Percentiles rank a stretch among this genome's conserved stretches.
phyloP scores from a whole-genome alignment of 1,140 invertebrate genomes.

The Papilio helenus region DNA sequence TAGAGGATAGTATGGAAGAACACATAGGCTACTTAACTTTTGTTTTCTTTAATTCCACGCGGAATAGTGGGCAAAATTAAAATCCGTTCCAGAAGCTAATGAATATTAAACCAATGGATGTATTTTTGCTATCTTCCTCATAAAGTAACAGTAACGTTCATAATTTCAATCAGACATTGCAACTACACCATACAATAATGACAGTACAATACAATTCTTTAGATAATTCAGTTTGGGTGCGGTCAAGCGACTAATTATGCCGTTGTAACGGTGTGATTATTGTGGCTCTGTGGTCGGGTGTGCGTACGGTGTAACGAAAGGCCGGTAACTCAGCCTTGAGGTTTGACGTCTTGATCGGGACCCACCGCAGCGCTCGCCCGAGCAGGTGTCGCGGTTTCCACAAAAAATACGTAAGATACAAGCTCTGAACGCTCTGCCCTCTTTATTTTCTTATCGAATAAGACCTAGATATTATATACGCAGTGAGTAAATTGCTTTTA shows the following conservation, averaged over 20 bases:
- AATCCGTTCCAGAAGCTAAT: no score
- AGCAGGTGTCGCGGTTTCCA: slow-evolving; percentile 74
- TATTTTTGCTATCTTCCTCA: not conserved
- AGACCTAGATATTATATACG: slow-evolving; percentile 21
- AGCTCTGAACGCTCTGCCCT: not conserved
- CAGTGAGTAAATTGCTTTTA: not conserved
- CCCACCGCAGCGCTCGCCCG: slow-evolving; percentile 76
- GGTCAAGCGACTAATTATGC: slow-evolving; percentile 52
- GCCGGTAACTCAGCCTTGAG: slow-evolving; percentile 74
- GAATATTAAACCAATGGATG: no score
- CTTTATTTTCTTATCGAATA: slow-evolving; percentile 17
- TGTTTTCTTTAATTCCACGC: no score
- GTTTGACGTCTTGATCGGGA: slow-evolving; percentile 82
- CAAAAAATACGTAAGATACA: slow-evolving; percentile 60
- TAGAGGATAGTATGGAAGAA: no score
- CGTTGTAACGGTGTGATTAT: slow-evolving; percentile 58
- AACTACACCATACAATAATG: not conserved
- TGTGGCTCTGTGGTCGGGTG: slow-evolving; percentile 42
- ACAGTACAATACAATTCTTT: slow-evolving; percentile 13
- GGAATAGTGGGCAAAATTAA: no score
- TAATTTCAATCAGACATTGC: not conserved
- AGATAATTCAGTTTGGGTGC: slow-evolving; percentile 42
- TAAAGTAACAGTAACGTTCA: not conserved
- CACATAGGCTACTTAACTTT: no score
- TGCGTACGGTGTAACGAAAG: slow-evolving; percentile 73